Evolutionary conservation across 2,797 vertebrate species (phyloP), one percentile per base, ranked within the genome.

Genomic region (Xenops minutus): DNA sequence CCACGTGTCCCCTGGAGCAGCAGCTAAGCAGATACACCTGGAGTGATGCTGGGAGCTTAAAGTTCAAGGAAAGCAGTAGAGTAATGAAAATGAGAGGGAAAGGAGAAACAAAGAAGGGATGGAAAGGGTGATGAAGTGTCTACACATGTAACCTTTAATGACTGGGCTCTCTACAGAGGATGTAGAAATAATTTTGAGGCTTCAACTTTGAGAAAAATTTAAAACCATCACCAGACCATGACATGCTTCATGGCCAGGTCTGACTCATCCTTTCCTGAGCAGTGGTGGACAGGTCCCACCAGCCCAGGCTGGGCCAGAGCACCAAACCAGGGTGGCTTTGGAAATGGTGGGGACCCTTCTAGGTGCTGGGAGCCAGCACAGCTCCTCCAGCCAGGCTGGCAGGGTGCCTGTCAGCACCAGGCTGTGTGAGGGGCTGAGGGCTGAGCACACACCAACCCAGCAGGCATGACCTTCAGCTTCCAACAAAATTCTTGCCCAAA

Each of bases 371-470:
- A 89, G 89, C 89, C 83, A 66, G 83, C 59, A 78, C 49, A 93
- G 93, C 84, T 96, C 44, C 89, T 87, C 78, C 2, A 66, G 95
- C 92, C 97, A 92, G 85, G 69, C 88, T 39, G 39, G 82, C 94
- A 63, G 15, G 62, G 14, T 43, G 34, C 85, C 76, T 41, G 0
- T 20, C 68, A 21, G 51, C 0, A 0, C 64, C 32, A 36, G 36
- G 34, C 63, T 5, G 2, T 5, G 72, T 37, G 44, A 49, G 77
- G 77, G 29, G 89, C 73, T 14, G 27, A 39, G 37, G 22, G 43
- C 49, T 1, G 0, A 85, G 83, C 89, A 88, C 62, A 76, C 6
- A 3, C 80, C 71, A 8, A 36, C 29, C 56, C 7, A 10, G 37
- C 43, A 77, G 72, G 44, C 9, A 16, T 19, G 5, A 3, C 49